Percentiles rank a stretch among this genome's conserved stretches.
These are phyloP conservation scores for Colistium nudipinnis DNA, from an alignment of 2,113 vertebrate genomes.

Conservation along the genomic window DNA sequence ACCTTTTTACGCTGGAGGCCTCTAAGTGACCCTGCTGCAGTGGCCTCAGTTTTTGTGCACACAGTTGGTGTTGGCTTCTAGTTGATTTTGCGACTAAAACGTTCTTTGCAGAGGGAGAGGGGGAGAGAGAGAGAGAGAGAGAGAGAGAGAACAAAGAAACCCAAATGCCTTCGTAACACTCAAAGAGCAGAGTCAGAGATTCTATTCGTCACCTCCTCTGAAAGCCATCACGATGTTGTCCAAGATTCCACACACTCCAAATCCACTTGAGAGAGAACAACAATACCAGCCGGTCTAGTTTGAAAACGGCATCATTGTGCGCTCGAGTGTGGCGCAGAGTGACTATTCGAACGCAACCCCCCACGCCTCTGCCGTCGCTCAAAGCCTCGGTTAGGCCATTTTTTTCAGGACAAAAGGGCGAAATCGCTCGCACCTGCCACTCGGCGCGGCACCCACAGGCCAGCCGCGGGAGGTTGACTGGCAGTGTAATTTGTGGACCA, in stretches of 20 bases:
- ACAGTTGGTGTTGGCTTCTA: neutral
- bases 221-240: conserved; percentile 33
- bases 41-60: neutral
- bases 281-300: conserved; percentile 18
- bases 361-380: conserved; percentile 27
- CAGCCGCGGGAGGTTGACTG: conserved; percentile 53
- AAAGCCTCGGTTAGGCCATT: conserved; percentile 49
- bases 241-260: conserved; percentile 29
- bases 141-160: conserved; percentile 3
- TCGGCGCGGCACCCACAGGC: conserved; percentile 47
- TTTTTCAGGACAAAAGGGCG: conserved; percentile 59
- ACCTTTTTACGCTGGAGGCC: neutral
- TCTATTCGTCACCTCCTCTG: conserved; percentile 29
- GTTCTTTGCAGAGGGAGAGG: neutral
- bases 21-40: neutral
- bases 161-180: neutral
- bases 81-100: neutral
- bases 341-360: conserved; percentile 51
- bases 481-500: conserved; percentile 66
- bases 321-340: conserved; percentile 41
- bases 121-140: too few species aligned
- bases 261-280: conserved; percentile 41
- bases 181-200: conserved; percentile 1
- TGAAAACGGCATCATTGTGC: conserved; percentile 47
- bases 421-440: conserved; percentile 68